These are phyloP conservation scores for Cygnus atratus DNA, from an alignment of 2,113 vertebrate species.

Conservation along the genomic window DNA sequence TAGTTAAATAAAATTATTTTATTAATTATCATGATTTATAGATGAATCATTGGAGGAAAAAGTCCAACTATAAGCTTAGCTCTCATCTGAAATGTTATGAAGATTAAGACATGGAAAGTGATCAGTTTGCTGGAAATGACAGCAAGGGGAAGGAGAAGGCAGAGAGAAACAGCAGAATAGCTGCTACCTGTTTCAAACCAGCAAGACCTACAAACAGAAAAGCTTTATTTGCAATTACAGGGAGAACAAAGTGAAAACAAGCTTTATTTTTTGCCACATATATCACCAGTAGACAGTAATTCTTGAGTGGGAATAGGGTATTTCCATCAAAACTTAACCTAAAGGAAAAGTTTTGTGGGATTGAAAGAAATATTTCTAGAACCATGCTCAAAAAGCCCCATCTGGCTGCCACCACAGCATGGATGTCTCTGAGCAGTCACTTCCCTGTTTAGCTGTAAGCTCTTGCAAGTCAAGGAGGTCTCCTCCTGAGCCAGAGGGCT, in stretches of 20 bases:
- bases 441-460: background rate
- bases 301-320: background rate
- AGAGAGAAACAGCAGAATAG: background rate
- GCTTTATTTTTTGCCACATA: background rate
- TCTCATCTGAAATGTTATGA: background rate
- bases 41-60: background rate
- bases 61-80: background rate
- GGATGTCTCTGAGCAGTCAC: rapidly evolving
- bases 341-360: background rate
- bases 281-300: background rate
- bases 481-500: background rate
- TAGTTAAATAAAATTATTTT: constrained; percentile 17
- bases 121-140: background rate
- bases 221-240: background rate
- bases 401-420: background rate
- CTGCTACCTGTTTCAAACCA: background rate
- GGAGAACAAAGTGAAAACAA: background rate
- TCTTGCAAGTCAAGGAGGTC: background rate
- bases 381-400: background rate
- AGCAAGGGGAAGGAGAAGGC: background rate
- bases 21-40: background rate
- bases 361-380: background rate
- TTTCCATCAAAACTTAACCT: background rate
- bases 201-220: background rate
- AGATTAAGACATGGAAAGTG: background rate